phyloP scores from a whole-genome alignment of 1,140 invertebrate species.

The Eueides isabella region DNA sequence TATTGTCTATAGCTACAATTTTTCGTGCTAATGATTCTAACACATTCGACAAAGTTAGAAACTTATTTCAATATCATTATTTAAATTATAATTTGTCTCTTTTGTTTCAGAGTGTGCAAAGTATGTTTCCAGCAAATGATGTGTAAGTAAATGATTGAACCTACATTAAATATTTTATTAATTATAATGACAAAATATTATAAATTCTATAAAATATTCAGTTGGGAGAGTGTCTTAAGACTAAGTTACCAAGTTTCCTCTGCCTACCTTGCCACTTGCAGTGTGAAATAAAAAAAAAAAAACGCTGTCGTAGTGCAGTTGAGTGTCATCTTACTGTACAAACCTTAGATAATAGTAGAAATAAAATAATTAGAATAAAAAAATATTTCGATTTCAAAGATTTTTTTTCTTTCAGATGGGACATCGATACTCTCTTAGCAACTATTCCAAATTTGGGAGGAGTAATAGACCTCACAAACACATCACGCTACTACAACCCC shows the following conservation, averaged over 20 bases:
- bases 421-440: conserved; percentile 54
- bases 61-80: conserved; percentile 11
- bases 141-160: conserved; percentile 53
- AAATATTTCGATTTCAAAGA: background rate
- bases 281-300: too few species aligned
- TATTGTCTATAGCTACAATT: conserved; percentile 67
- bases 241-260: too few species aligned
- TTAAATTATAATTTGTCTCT: conserved; percentile 23
- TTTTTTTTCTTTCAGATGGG: conserved; percentile 70
- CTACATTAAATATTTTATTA: background rate
- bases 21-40: conserved; percentile 55
- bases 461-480: conserved; percentile 73
- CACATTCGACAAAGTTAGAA: conserved; percentile 2
- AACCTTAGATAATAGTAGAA: too few species aligned
- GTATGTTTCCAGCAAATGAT: conserved; percentile 42
- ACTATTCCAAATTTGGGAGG: conserved; percentile 63
- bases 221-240: too few species aligned
- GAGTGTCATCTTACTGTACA: background rate
- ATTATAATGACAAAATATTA: too few species aligned
- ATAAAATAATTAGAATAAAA: background rate
- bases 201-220: too few species aligned
- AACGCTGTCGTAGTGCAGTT: too few species aligned
- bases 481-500: conserved; percentile 65
- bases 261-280: too few species aligned
- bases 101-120: conserved; percentile 68